Conservation (phyloP, 2,888 invertebrate genomes). For the Pachliopta kotzebuea region DNA sequence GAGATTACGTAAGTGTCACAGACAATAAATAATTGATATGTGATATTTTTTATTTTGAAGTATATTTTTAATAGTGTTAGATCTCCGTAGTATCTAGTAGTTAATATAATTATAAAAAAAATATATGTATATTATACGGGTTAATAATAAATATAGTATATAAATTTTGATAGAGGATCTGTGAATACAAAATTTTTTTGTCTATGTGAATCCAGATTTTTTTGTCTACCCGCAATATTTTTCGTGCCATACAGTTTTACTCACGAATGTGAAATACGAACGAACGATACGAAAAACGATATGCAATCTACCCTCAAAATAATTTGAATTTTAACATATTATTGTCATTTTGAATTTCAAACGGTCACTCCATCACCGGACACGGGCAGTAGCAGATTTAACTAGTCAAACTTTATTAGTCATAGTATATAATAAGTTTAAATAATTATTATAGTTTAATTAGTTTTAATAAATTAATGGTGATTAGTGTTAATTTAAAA, state of each 20-base stretch:
- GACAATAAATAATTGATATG: too few species aligned
- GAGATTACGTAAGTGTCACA: too few species aligned
- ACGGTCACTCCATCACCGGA: constrained; percentile 58
- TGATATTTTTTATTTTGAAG: too few species aligned
- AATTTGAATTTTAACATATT: constrained; percentile 18
- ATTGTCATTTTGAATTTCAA: constrained; percentile 39
- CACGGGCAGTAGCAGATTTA: constrained; percentile 51
- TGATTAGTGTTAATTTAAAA: constrained; percentile 39
- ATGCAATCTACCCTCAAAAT: constrained; percentile 33
- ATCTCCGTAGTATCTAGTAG: too few species aligned
- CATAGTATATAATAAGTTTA: constrained; percentile 31
- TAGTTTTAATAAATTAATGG: constrained; percentile 46
- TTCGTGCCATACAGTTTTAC: not conserved
- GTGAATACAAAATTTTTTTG: too few species aligned
- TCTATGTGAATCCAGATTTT: too few species aligned
- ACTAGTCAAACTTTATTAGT: constrained; percentile 33
- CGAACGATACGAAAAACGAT: too few species aligned
- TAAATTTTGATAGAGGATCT: not conserved
- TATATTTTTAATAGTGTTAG: too few species aligned
- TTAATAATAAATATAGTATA: too few species aligned
- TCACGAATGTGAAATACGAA: not conserved
- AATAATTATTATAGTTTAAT: constrained; percentile 37
- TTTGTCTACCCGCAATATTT: not conserved
- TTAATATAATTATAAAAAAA: too few species aligned
- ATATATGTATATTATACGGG: too few species aligned